Base-by-base conservation (phyloP, 2,888 invertebrate species). In the Lasioglossum pauxillum region DNA sequence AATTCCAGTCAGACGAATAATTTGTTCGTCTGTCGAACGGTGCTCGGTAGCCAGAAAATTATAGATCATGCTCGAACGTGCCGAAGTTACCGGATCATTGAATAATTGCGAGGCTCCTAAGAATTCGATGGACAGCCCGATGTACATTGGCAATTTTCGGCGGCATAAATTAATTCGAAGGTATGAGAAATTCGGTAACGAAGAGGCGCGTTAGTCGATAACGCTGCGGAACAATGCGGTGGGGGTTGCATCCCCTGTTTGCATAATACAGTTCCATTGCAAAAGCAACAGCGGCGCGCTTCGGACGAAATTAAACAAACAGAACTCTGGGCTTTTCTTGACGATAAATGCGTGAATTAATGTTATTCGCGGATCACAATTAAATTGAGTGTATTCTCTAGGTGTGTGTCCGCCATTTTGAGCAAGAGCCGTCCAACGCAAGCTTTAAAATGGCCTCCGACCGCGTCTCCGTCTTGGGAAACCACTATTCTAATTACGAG, bases 211-310 rank as follows among this genome's bases (percentile, higher is more conserved):
- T 60, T 27, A 81, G 81, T 81, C 81, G 82, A 82, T 82, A 82
- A 44, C 53, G 41, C 82, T 82, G 82, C 82, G 82, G 82, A 82
- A 82, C 82, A 79, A 74, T 82, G 79, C 79, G 38, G 82, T 57
- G 49, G 35, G n/a, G n/a, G 73, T 64, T 73, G 73, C 53, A 35
- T 74, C 82, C 16, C 14, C 16, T 41, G 53, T 74, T 69, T 74
- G 19, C 67, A 44, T 69, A 67, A 82, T 46, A n/a, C 69, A 41
- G 19, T 41, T 38, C 16, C 67, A 16, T 41, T 53, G 38, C 23
- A 44, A 44, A 71, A 71, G 5, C 27, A 74, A 49, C 49, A 49
- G 23, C 31, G 10, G 31, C 7, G 31, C 19, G 4, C 16, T 46
- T 23, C 10, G 19, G 3, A 35, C 0, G 41, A 41, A 75, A 75